phyloP scores from a whole-genome alignment of 2,797 vertebrate species.

The Pantherophis vulpinus region DNA sequence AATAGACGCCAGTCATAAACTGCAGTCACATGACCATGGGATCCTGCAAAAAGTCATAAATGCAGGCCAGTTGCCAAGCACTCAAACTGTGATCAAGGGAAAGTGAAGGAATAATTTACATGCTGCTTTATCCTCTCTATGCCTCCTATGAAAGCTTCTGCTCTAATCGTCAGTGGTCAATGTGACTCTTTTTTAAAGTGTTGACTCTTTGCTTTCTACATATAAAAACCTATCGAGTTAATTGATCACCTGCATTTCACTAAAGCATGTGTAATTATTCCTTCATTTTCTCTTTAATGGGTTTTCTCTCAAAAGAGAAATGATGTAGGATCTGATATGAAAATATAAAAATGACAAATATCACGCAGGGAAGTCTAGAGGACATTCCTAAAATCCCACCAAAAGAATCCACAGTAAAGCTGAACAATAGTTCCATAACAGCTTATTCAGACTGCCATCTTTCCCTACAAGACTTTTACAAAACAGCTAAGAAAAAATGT shows the following conservation, averaged over 20 bases:
- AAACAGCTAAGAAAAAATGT: background rate
- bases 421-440: background rate
- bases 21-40: background rate
- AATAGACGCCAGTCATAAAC: background rate
- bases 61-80: background rate
- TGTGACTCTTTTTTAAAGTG: background rate
- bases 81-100: background rate
- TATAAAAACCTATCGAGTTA: background rate
- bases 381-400: background rate
- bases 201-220: background rate
- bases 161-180: background rate
- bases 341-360: background rate
- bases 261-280: background rate
- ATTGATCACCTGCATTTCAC: background rate
- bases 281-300: background rate
- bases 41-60: background rate
- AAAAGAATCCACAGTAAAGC: background rate
- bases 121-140: background rate
- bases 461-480: background rate
- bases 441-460: background rate
- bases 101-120: background rate
- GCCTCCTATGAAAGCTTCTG: background rate
- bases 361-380: background rate
- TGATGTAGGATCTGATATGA: background rate
- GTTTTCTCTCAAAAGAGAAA: background rate